Conservation (phyloP, 2,113 vertebrate species). For the Paedocypris sp. region DNA sequence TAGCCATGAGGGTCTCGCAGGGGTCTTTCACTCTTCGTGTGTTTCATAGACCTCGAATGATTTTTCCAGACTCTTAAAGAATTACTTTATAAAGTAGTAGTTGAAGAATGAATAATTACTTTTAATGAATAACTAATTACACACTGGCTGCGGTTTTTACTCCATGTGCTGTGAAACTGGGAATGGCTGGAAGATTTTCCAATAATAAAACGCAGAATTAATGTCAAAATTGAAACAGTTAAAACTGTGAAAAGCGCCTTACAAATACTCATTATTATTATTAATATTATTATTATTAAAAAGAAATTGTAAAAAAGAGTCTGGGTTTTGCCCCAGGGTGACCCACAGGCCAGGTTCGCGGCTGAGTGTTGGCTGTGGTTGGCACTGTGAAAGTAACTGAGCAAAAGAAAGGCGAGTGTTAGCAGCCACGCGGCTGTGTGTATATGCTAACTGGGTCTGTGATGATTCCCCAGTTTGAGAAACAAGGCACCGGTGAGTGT, state of each 20-base stretch:
- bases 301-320: not conserved
- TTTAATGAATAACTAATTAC: too few relatives aligned
- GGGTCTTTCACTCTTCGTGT: too few relatives aligned
- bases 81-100: not conserved
- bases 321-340: not conserved
- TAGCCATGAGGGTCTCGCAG: too few relatives aligned
- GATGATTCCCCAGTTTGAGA: conserved; percentile 24
- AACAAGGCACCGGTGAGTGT: conserved; percentile 13
- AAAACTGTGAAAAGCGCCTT: too few relatives aligned
- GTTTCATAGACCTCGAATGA: conserved; percentile 6
- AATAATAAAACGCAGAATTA: too few relatives aligned
- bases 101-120: too few relatives aligned
- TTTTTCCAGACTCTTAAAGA: conserved; percentile 28
- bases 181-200: too few relatives aligned
- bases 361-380: conserved; percentile 23
- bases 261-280: too few relatives aligned
- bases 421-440: conserved; percentile 11
- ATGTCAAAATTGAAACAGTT: too few relatives aligned
- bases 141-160: too few relatives aligned
- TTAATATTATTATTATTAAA: too few relatives aligned
- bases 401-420: conserved; percentile 5
- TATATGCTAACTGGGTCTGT: conserved; percentile 40
- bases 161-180: too few relatives aligned
- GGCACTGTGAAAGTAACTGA: conserved; percentile 34
- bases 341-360: not conserved